These are phyloP conservation scores for Hipposideros armiger DNA, from an alignment of 2,113 vertebrate species.

Conservation along the genomic window DNA sequence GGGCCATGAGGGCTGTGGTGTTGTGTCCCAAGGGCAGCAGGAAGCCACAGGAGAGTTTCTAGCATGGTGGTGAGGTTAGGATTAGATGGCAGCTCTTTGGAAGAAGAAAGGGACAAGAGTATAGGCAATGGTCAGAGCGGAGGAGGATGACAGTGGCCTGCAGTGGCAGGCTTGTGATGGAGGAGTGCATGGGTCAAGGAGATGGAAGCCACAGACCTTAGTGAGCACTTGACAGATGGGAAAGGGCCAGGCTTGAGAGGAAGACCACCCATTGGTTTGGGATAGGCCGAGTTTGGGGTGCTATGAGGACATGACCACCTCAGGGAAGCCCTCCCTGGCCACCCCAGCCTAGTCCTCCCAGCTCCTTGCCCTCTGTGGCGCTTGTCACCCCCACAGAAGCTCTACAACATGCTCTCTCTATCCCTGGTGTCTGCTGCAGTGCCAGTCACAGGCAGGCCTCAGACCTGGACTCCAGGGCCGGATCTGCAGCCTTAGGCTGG, in stretches of 20 bases:
- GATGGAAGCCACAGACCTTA: background rate
- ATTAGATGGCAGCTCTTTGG: background rate
- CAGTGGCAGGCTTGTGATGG: background rate
- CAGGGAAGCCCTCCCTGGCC: background rate
- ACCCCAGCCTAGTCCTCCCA: background rate
- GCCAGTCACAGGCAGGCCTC: background rate
- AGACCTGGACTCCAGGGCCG: background rate
- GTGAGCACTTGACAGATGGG: background rate
- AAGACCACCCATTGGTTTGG: background rate
- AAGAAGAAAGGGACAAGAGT: background rate
- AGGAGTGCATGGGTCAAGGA: background rate
- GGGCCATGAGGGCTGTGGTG: background rate
- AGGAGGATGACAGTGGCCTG: background rate
- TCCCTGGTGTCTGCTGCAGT: background rate
- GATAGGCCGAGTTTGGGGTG: background rate
- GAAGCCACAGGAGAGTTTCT: background rate
- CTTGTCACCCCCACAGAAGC: background rate
- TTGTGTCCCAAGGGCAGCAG: background rate
- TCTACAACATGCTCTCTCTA: background rate
- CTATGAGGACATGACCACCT: background rate
- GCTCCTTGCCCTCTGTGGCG: background rate
- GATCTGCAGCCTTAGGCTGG: background rate
- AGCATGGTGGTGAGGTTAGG: background rate
- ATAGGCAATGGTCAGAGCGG: background rate
- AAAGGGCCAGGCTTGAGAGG: background rate